A percentile compares a stretch with the other conserved stretches of the same genome.
Conservation (phyloP, 2,888 invertebrate genomes). For the Clunio marinus region DNA sequence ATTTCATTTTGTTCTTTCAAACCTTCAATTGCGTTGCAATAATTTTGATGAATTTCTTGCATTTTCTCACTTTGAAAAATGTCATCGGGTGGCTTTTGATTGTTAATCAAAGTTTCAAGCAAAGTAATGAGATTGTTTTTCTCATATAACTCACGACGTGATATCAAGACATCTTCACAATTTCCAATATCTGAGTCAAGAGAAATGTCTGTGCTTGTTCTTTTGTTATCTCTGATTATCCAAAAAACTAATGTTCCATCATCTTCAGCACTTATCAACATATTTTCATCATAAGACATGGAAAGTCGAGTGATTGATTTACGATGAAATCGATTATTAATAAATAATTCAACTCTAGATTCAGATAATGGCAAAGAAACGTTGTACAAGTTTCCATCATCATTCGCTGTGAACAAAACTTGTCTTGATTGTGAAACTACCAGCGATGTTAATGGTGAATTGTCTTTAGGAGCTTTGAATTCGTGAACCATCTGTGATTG, state of each 20-base stretch:
- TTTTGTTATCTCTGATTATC: conserved; percentile 71
- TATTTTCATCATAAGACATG: conserved; percentile 74
- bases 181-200: conserved; percentile 70
- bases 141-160: conserved; percentile 70
- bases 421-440: conserved; percentile 72
- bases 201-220: conserved; percentile 61
- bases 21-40: conserved; percentile 75
- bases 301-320: conserved; percentile 59
- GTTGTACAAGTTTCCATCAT: conserved; percentile 70
- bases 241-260: conserved; percentile 82
- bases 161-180: conserved; percentile 78
- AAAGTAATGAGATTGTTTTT: conserved; percentile 67
- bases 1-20: conserved; percentile 60
- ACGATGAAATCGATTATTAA: conserved; percentile 52
- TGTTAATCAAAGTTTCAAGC: conserved; percentile 63
- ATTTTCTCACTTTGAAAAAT: conserved; percentile 74
- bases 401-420: conserved; percentile 77
- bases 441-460: conserved; percentile 49
- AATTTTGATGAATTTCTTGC: conserved; percentile 76
- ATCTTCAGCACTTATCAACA: conserved; percentile 67
- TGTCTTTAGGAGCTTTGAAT: conserved; percentile 45
- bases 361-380: conserved; percentile 60
- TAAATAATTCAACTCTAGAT: conserved; percentile 49
- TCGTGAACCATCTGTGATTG: conserved; percentile 49
- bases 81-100: conserved; percentile 74